Evolutionary conservation across 2,113 vertebrate species (phyloP), one percentile per base, ranked within the genome.

Genomic region (Coregonus clupeaformis): DNA sequence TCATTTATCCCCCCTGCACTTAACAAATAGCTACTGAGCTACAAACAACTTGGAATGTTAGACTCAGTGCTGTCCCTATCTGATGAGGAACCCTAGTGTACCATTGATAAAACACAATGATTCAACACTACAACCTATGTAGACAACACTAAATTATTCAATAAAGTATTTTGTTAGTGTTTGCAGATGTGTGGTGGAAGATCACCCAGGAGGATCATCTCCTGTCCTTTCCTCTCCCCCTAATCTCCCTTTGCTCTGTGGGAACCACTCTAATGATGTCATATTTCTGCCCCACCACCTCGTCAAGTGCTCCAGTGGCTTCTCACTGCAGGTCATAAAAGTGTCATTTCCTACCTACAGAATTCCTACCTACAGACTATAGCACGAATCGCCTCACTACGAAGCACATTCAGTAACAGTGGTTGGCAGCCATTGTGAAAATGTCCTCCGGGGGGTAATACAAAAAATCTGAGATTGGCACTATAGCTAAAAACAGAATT

Each of bases 51-150:
- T 70, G 59, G 68, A 80, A 73, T 78, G 77, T 77, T 78, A 74
- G 73, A 79, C 75, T 77, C 76, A 83, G 62, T 82, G 72, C 52
- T 77, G 73, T 83, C 79, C 77, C 71, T 66, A 76, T 75, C 80
- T 59, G 68, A 69, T 30, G 14, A 22, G 27, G 69, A 79, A 78
- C 20, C 1, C 5, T 45, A 29, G 63, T 27, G 76, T 80, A 30
- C 64, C 64, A n/a, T 66, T 18, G 6, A 32, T 36, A 69, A 60
- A 68, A 69, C 79, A 75, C 64, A 77, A 83, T 81, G 79, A 69
- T 69, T 69, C 42, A 69, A 85, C 78, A 68, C 14, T 5, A 7
- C 57, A 25, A 11, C 36, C 71, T 84, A 11, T 73, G 72, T 72
- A 27, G 70, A 76, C 60, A 66, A 57, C 70, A 29, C 60, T 65